These are phyloP conservation scores for Eleginops maclovinus DNA, from an alignment of 2,113 vertebrate species.

Conservation along the genomic window DNA sequence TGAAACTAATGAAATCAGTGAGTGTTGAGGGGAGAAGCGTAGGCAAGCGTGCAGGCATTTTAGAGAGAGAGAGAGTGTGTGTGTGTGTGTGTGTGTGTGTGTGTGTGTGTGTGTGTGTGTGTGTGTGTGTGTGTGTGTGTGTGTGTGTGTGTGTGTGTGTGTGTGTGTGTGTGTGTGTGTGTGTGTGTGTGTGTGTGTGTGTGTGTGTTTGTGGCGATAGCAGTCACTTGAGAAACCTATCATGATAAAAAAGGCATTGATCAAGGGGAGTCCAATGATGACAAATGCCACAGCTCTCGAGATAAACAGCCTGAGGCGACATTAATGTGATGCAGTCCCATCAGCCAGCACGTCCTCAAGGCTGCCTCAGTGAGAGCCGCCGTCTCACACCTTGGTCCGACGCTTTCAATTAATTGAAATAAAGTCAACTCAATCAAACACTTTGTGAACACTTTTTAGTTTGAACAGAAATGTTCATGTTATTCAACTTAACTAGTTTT, in stretches of 20 bases:
- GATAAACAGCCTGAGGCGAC: constrained; percentile 54
- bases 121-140: constrained; percentile 18
- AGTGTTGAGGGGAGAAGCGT: constrained; percentile 57
- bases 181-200: constrained; percentile 18
- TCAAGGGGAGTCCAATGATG: constrained; percentile 67
- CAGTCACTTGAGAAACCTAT: constrained; percentile 69
- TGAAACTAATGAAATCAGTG: constrained; percentile 77
- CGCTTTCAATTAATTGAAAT: neutral
- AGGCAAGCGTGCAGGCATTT: constrained; percentile 32
- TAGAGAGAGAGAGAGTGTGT: constrained; percentile 5
- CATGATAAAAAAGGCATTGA: constrained; percentile 77
- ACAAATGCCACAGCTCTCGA: constrained; percentile 55
- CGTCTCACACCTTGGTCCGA: neutral
- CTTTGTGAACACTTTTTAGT: neutral
- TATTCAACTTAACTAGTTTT: neutral
- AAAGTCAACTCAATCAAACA: neutral
- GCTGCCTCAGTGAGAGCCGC: neutral
- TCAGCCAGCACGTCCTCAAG: constrained; percentile 34
- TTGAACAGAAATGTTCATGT: neutral
- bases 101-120: constrained; percentile 11
- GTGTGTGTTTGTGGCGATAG: constrained; percentile 12
- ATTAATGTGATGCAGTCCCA: constrained; percentile 10
- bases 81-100: constrained; percentile 9
- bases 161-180: constrained; percentile 11
- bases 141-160: constrained; percentile 19